Base-by-base conservation (phyloP, 2,113 vertebrate genomes). In the Phyllopteryx taeniolatus region DNA sequence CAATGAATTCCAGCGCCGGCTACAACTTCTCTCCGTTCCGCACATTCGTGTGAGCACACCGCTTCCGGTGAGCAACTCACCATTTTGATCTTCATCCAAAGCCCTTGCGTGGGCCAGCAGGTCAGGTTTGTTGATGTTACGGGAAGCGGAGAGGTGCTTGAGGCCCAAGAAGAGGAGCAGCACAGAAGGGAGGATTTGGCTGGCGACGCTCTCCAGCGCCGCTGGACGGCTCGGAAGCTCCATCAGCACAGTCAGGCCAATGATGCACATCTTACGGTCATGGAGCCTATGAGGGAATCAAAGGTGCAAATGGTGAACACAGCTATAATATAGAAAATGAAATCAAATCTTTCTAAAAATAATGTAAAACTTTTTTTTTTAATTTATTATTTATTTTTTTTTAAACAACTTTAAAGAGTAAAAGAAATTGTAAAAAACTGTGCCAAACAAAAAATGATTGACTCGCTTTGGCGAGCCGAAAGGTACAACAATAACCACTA, bases 221-320 rank as follows among this genome's bases (percentile, higher is more conserved):
- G 93, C 92, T 0, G 96, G 96, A 44, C 96, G 91, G 65, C 90
- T 92, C 5, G 96, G 95, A 59, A 99, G 89, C 75, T 97, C 95
- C 93, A 99, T 92, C 67, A 99, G 90, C 74, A 98, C 93, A 49
- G 96, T 98, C 72, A 99, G 90, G 60, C 98, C 97, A 47, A 99
- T 96, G 88, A 99, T 96, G 81, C 98, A 99, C 93, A 98, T 95
- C 90, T 99, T 99, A 61, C 97, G 94, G 86, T 99, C 98, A 11
- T 99, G 98, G 66, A 98, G 94, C 66, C 98, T 99, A 85, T 0
- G 42, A n/a, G 65, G 0, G 54, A 10, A 59, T 17, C 22, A 56
- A 33, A 62, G 33, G 15, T 8, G 27, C 60, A 14, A 62, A 35
- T 7, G 17, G 27, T 15, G 5, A 17, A n/a, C 7, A 57, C 17